phyloP scores from a whole-genome alignment of 2,888 invertebrate genomes.

The Drosophila mimetica region DNA sequence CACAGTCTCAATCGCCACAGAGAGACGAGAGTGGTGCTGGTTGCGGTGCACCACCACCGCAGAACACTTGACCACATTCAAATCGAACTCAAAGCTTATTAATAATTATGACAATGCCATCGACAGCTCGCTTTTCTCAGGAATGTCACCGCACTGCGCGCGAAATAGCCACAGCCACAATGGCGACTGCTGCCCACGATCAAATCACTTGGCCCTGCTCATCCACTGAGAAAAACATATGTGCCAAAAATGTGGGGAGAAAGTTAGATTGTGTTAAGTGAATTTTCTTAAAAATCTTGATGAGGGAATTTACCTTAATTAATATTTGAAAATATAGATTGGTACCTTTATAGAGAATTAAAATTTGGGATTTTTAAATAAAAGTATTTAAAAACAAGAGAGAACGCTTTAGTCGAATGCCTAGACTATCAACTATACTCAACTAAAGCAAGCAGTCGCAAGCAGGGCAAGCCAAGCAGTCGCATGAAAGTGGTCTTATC shows the following conservation, averaged over 20 bases:
- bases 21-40: background rate
- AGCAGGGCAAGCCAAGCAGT: too few relatives aligned
- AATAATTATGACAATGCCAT: slow-evolving; percentile 73
- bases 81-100: slow-evolving; percentile 63
- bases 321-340: too few relatives aligned
- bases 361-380: too few relatives aligned
- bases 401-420: too few relatives aligned
- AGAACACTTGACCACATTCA: slow-evolving; percentile 65
- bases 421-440: too few relatives aligned
- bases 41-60: slow-evolving; percentile 4
- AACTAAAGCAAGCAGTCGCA: too few relatives aligned
- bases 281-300: too few relatives aligned
- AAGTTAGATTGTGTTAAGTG: too few relatives aligned
- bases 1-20: slow-evolving; percentile 26
- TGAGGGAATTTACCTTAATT: too few relatives aligned
- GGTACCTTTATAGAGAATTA: too few relatives aligned
- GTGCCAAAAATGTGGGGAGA: background rate
- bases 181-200: slow-evolving; percentile 75
- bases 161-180: slow-evolving; percentile 55
- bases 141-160: slow-evolving; percentile 58
- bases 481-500: too few relatives aligned
- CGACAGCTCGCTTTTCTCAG: slow-evolving; percentile 42
- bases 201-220: slow-evolving; percentile 33
- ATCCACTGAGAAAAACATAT: slow-evolving; percentile 14
- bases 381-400: too few relatives aligned